Percentiles rank a stretch among this genome's conserved stretches.
Evolutionary conservation across 2,888 invertebrate genomes (phyloP).

Genomic region (Xylocampa areola): DNA sequence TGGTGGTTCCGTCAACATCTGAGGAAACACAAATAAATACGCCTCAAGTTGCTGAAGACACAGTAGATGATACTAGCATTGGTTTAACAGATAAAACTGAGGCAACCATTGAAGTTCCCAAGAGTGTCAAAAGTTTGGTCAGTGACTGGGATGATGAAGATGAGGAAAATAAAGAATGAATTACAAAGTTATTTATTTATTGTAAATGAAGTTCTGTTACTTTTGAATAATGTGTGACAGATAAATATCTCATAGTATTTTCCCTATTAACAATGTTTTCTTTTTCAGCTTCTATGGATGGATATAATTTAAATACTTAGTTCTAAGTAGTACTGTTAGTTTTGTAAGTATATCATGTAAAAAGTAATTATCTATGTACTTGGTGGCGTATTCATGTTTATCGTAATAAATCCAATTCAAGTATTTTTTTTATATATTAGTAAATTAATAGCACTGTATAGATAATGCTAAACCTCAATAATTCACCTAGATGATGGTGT

Average conservation of each 20-base stretch:
- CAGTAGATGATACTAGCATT: constrained; percentile 5
- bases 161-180: constrained; percentile 69
- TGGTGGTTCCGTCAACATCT: constrained; percentile 26
- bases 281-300: constrained; percentile 11
- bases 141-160: constrained; percentile 89
- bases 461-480: constrained; percentile 4
- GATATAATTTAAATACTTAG: constrained; percentile 43
- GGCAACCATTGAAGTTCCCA: constrained; percentile 53
- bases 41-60: constrained; percentile 33
- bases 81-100: constrained; percentile 23
- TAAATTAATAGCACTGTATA: not conserved
- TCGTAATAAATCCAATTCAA: constrained; percentile 11
- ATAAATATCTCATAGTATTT: constrained; percentile 4
- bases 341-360: constrained; percentile 50
- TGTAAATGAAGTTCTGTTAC: not conserved
- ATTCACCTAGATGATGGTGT: not conserved
- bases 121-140: constrained; percentile 81
- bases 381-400: constrained; percentile 19
- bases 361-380: constrained; percentile 41
- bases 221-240: constrained; percentile 3
- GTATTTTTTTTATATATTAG: constrained; percentile 7
- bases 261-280: constrained; percentile 7
- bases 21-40: constrained; percentile 44
- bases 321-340: constrained; percentile 46
- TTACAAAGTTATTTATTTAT: constrained; percentile 10